Conservation (phyloP, 2,797 vertebrate genomes). For the Delichon dasypus region DNA sequence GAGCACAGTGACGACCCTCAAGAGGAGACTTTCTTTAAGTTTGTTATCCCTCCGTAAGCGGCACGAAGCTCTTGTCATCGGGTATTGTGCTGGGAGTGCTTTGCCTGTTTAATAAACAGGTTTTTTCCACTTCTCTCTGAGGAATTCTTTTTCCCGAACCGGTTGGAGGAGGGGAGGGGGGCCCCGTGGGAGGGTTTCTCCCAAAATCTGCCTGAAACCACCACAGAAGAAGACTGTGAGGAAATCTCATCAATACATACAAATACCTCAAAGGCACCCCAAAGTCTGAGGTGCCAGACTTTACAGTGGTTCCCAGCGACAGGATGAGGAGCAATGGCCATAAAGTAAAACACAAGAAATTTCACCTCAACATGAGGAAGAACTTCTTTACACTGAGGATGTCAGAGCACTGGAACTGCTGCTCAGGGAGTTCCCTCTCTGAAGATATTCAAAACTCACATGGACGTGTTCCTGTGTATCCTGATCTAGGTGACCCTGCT, state of each 20-base stretch:
- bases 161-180: too few species aligned
- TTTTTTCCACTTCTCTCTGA: too few species aligned
- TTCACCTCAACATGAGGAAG: not conserved
- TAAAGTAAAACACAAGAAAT: not conserved
- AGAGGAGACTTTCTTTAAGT: too few species aligned
- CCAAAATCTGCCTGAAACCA: too few species aligned
- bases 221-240: not conserved
- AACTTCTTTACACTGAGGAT: not conserved
- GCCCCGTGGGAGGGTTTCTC: too few species aligned
- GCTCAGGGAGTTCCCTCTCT: not conserved
- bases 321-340: not conserved
- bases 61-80: too few species aligned
- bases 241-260: not conserved
- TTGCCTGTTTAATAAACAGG: too few species aligned
- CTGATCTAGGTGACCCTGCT: not conserved
- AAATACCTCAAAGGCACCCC: not conserved
- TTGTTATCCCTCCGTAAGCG: too few species aligned
- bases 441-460: not conserved
- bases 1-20: too few species aligned
- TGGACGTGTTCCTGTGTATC: not conserved
- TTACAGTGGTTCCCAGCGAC: not conserved
- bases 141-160: too few species aligned
- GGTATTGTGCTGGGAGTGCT: too few species aligned
- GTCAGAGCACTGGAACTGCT: not conserved
- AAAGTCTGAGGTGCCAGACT: too few species aligned